Evolutionary conservation across 1,140 invertebrate species (phyloP).

Genomic region (Acromyrmex charruanus): DNA sequence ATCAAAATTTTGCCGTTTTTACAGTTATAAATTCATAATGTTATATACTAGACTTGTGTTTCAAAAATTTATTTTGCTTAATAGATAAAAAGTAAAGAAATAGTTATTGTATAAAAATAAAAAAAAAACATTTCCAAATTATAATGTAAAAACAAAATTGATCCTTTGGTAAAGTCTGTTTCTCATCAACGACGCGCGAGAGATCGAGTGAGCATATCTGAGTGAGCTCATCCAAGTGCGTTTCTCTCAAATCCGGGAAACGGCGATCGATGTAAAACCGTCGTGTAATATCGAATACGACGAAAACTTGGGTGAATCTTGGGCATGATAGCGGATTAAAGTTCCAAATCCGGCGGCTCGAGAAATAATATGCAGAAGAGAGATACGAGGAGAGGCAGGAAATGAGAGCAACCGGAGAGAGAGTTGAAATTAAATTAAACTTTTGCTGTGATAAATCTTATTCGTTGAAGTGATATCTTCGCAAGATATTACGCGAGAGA

Average conservation of each 20-base stretch:
- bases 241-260: constrained; percentile 22
- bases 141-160: background rate
- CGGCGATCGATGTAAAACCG: constrained; percentile 45
- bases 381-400: constrained; percentile 67
- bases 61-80: background rate
- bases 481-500: constrained; percentile 62
- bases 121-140: background rate
- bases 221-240: background rate
- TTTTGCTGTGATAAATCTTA: constrained; percentile 71
- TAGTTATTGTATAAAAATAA: background rate
- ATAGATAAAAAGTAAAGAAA: background rate
- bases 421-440: constrained; percentile 76
- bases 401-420: constrained; percentile 67
- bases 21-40: background rate
- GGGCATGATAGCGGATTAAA: constrained; percentile 69
- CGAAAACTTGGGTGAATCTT: constrained; percentile 66
- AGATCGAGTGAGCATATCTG: constrained; percentile 1
- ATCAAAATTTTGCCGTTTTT: background rate
- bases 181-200: constrained; percentile 13
- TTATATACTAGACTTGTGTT: background rate
- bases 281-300: constrained; percentile 63
- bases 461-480: constrained; percentile 26
- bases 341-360: constrained; percentile 73
- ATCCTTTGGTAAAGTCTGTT: background rate
- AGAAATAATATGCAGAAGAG: constrained; percentile 72